Evolutionary conservation across 2,888 invertebrate species (phyloP).

Genomic region (Subacronicta megacephala): DNA sequence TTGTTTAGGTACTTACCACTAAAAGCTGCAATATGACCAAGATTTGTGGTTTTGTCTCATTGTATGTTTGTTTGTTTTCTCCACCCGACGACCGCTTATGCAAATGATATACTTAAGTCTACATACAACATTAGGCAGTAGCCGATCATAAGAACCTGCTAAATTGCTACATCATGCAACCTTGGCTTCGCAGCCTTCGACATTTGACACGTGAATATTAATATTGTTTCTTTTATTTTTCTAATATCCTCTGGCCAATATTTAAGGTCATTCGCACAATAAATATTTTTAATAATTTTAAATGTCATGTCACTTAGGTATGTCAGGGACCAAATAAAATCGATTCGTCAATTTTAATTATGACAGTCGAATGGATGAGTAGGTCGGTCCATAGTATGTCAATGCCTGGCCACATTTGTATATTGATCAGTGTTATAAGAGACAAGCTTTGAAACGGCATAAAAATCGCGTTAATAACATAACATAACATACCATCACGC

Average conservation of each 20-base stretch:
- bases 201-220: conserved; percentile 32
- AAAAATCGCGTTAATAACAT: no score
- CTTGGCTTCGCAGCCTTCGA: conserved; percentile 36
- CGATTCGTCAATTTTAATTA: neutral
- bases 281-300: conserved; percentile 8
- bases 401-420: neutral
- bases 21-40: no score
- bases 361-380: neutral
- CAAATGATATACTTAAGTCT: conserved; percentile 5
- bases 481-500: no score
- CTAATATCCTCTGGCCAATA: conserved; percentile 10
- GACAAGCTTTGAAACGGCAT: neutral
- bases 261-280: conserved; percentile 24
- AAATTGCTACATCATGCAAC: conserved; percentile 9
- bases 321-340: conserved; percentile 15
- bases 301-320: conserved; percentile 6
- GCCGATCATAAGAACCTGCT: conserved; percentile 9
- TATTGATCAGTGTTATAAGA: no score
- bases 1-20: no score
- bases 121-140: conserved; percentile 16
- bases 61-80: neutral
- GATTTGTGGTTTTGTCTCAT: no score
- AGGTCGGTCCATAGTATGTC: neutral
- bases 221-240: conserved; percentile 9
- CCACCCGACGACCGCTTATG: conserved; percentile 3